Percentiles rank a stretch among this genome's conserved stretches.
phyloP scores from a whole-genome alignment of 2,888 invertebrate genomes.

The Ceraclea dissimilis region DNA sequence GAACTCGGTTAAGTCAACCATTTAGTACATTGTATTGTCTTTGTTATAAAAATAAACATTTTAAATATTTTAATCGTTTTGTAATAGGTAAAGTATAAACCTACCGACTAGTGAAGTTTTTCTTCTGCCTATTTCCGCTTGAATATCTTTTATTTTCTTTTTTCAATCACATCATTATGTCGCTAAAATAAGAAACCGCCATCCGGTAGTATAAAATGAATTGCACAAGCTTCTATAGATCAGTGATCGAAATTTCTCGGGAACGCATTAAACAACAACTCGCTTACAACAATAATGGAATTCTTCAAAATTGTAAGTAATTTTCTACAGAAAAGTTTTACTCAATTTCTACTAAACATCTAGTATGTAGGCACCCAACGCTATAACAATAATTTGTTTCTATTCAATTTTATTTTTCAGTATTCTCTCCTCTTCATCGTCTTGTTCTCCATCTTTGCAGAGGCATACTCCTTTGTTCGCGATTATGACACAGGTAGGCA shows the following conservation, averaged over 20 bases:
- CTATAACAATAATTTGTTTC: too few relatives aligned
- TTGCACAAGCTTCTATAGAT: slow-evolving; percentile 11
- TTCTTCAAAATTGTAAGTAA: slow-evolving; percentile 23
- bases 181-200: slow-evolving; percentile 14
- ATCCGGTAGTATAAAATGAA: slow-evolving; percentile 20
- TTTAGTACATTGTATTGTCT: not conserved
- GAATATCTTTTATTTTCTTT: slow-evolving; percentile 17
- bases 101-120: not conserved
- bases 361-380: too few relatives aligned
- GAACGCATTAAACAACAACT: not conserved
- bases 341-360: not conserved
- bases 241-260: slow-evolving; percentile 1
- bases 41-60: not conserved
- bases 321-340: not conserved
- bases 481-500: not conserved
- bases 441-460: slow-evolving; percentile 2
- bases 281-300: slow-evolving; percentile 14
- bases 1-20: not conserved
- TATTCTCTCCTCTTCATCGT: slow-evolving; percentile 18
- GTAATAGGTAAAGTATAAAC: not conserved
- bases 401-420: slow-evolving; percentile 11
- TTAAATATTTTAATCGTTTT: not conserved
- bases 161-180: slow-evolving; percentile 9
- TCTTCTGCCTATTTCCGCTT: not conserved
- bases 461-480: not conserved